phyloP scores from a whole-genome alignment of 2,888 invertebrate species.

The Athripsodes cinereus region DNA sequence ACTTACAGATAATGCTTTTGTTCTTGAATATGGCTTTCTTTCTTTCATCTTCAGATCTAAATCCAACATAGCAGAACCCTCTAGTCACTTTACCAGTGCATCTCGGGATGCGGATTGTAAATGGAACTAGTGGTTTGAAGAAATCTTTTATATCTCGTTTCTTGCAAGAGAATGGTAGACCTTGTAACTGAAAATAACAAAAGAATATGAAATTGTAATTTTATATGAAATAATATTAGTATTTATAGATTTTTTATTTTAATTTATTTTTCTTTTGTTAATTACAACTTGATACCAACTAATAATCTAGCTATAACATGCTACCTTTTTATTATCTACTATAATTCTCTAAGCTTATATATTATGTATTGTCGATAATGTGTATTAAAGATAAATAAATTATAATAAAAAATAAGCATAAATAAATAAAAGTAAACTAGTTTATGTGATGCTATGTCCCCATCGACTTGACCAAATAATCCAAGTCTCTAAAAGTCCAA shows the following conservation, averaged over 20 bases:
- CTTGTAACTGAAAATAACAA: slow-evolving; percentile 65
- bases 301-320: no score
- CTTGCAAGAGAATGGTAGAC: slow-evolving; percentile 71
- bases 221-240: not conserved
- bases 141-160: slow-evolving; percentile 82
- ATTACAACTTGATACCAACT: not conserved
- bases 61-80: slow-evolving; percentile 89
- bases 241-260: slow-evolving; percentile 32
- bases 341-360: no score
- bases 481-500: no score
- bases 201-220: no score
- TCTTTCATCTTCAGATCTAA: slow-evolving; percentile 73
- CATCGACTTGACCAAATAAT: no score
- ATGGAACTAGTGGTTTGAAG: slow-evolving; percentile 72
- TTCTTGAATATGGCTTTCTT: slow-evolving; percentile 76
- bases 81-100: slow-evolving; percentile 55
- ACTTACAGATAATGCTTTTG: slow-evolving; percentile 74
- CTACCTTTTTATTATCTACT: no score
- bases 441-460: no score
- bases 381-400: no score
- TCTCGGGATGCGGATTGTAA: slow-evolving; percentile 72
- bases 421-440: no score
- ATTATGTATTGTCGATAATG: no score
- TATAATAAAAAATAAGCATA: no score
- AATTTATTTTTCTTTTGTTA: not conserved